A percentile compares a stretch with the other conserved stretches of the same genome.
phyloP scores from a whole-genome alignment of 1,140 invertebrate genomes.

The Magallana ariakensis region DNA sequence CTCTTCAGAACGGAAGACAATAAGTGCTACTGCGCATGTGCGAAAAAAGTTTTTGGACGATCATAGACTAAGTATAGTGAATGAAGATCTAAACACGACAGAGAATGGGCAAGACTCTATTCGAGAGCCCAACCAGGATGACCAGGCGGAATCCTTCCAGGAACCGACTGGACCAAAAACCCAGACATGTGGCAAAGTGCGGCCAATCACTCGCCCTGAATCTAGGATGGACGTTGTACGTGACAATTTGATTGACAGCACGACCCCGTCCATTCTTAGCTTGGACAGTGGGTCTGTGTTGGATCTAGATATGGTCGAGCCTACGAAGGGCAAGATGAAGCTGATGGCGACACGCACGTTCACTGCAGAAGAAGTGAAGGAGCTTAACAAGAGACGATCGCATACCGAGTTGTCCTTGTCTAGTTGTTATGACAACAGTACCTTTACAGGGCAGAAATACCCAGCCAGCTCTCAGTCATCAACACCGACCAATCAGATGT shows the following conservation, averaged over 20 bases:
- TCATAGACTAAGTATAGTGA: slow-evolving; percentile 10
- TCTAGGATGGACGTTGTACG: slow-evolving; percentile 23
- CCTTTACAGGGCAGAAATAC: not conserved
- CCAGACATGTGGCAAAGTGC: not conserved
- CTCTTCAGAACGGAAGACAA: slow-evolving; percentile 21
- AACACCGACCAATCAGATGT: not conserved
- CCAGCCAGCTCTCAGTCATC: not conserved
- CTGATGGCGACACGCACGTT: slow-evolving; percentile 12
- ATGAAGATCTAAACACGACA: not conserved
- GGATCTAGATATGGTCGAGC: not conserved
- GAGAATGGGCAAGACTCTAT: not conserved
- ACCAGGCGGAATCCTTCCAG: not conserved
- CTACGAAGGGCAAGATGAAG: slow-evolving; percentile 19
- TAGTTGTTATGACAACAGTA: not conserved
- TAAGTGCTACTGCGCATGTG: slow-evolving; percentile 1
- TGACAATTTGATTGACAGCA: slow-evolving; percentile 17
- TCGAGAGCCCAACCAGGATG: not conserved
- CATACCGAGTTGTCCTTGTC: not conserved
- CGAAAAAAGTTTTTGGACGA: slow-evolving; percentile 19
- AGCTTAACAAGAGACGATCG: slow-evolving; percentile 3
- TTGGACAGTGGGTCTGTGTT: not conserved
- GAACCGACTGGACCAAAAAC: not conserved
- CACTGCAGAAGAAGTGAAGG: slow-evolving; percentile 23
- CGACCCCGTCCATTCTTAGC: not conserved
- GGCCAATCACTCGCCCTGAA: not conserved